These are phyloP conservation scores for Saxidomus purpurata DNA, from an alignment of 1,140 invertebrate species.

Conservation along the genomic window DNA sequence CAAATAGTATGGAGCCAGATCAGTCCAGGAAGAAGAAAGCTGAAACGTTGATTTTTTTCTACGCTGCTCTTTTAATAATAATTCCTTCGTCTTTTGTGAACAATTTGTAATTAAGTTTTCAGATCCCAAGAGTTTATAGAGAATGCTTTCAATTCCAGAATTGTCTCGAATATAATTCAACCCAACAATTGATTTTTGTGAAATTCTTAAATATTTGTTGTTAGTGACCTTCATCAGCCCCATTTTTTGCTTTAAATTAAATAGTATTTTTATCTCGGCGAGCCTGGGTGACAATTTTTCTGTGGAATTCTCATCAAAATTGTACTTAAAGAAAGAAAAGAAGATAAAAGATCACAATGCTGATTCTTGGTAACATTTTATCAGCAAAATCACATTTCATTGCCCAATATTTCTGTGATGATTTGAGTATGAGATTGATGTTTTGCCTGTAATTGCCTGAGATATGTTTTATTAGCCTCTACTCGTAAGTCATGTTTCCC, in stretches of 20 bases:
- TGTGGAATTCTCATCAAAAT: not conserved
- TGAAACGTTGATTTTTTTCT: too few species aligned
- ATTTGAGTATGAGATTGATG: constrained; percentile 2
- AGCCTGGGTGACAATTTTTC: too few species aligned
- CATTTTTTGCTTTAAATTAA: too few species aligned
- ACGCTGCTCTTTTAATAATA: too few species aligned
- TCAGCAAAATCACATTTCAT: not conserved
- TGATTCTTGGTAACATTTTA: not conserved
- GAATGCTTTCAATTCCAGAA: not conserved
- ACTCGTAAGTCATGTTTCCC: not conserved
- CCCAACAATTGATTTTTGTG: not conserved
- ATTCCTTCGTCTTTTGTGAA: not conserved
- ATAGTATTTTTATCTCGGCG: too few species aligned
- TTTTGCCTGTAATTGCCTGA: not conserved
- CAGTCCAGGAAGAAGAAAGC: too few species aligned
- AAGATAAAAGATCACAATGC: not conserved
- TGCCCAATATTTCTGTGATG: constrained; percentile 19
- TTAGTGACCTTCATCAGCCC: too few species aligned
- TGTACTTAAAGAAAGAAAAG: not conserved
- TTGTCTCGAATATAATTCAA: not conserved
- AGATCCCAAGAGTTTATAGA: not conserved
- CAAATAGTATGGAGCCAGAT: too few species aligned
- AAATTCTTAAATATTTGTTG: too few species aligned
- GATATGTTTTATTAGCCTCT: constrained; percentile 21
- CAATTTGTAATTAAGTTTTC: not conserved